Percentiles rank a stretch among this genome's conserved stretches.
phyloP scores from a whole-genome alignment of 2,888 invertebrate genomes.

The Criorhina ranunculi region DNA sequence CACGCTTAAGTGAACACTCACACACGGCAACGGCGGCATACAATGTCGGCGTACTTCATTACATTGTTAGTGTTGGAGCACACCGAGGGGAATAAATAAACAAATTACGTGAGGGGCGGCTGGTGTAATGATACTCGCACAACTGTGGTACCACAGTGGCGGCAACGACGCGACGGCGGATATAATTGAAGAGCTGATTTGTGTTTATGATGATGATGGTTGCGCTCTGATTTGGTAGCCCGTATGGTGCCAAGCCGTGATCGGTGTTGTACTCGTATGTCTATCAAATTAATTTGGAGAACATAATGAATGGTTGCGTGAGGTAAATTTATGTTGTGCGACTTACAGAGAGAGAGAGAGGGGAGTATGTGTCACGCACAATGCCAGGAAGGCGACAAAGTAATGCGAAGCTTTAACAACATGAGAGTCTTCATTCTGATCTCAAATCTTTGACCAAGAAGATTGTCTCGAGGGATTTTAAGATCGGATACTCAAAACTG shows the following conservation, averaged over 20 bases:
- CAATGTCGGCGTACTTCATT: conserved; percentile 56
- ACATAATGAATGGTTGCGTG: too few relatives aligned
- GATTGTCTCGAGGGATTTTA: too few relatives aligned
- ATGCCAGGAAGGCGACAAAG: background rate
- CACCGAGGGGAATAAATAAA: conserved; percentile 52
- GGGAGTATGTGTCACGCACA: too few relatives aligned
- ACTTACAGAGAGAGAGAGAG: background rate
- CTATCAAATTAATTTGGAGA: background rate
- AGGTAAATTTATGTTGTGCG: background rate
- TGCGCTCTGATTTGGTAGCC: conserved; percentile 51
- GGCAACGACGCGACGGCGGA: background rate
- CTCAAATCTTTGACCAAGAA: too few relatives aligned
- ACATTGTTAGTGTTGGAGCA: conserved; percentile 34
- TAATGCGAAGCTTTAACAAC: too few relatives aligned
- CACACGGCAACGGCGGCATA: conserved; percentile 1
- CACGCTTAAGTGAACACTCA: conserved; percentile 65
- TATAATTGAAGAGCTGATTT: conserved; percentile 57
- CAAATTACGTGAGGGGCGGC: conserved; percentile 43
- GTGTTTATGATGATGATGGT: conserved; percentile 31
- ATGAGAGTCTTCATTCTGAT: too few relatives aligned
- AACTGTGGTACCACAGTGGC: background rate
- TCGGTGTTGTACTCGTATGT: conserved; percentile 19
- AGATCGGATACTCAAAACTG: too few relatives aligned
- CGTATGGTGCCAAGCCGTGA: conserved; percentile 45
- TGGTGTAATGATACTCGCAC: conserved; percentile 8